phyloP scores from a whole-genome alignment of 2,797 vertebrate genomes.

The Cirrhinus molitorella region DNA sequence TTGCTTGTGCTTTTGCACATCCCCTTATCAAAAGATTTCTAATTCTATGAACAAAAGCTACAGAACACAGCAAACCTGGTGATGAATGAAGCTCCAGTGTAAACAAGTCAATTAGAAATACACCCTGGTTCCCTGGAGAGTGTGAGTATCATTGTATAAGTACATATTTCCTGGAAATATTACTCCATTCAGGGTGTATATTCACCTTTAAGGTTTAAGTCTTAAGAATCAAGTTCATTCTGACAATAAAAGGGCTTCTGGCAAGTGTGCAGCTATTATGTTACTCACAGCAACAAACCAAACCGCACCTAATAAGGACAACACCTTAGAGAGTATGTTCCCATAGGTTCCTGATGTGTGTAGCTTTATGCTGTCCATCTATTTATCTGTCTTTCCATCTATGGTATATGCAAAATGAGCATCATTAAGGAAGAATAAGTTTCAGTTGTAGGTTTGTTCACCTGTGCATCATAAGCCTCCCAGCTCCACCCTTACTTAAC shows the following conservation, averaged over 20 bases:
- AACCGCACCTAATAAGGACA: background rate
- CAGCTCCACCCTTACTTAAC: background rate
- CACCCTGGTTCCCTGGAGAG: background rate
- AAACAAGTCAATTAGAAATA: background rate
- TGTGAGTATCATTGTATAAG: background rate
- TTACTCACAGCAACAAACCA: background rate
- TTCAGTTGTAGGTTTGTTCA: background rate
- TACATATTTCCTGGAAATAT: background rate
- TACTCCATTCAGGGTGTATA: background rate
- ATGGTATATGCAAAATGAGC: background rate
- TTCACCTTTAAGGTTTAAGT: background rate
- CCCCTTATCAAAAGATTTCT: too few relatives aligned
- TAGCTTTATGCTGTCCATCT: background rate
- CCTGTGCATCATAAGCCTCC: background rate
- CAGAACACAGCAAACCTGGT: background rate
- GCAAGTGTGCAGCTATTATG: background rate
- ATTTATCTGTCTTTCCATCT: background rate
- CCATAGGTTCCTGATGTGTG: background rate
- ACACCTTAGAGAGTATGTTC: background rate
- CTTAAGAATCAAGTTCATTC: background rate
- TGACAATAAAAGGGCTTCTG: background rate
- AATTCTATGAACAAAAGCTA: background rate
- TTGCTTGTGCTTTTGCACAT: too few relatives aligned
- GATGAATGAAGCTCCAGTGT: accelerated
- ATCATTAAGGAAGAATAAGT: too few relatives aligned